Evolutionary conservation across 2,113 vertebrate genomes (phyloP).

Genomic region (Eurypyga helias): DNA sequence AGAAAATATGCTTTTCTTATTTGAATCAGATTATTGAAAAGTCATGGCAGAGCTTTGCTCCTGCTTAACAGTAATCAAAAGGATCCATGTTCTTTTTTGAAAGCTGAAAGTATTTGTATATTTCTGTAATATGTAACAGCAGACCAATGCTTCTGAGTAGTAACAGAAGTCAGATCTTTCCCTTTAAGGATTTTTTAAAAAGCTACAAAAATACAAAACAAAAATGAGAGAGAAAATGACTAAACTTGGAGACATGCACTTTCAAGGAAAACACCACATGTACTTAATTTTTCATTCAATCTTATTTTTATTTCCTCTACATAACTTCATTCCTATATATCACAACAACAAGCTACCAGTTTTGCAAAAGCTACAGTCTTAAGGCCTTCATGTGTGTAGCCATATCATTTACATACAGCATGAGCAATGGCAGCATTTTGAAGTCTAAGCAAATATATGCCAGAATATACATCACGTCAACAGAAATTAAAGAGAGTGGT

Average conservation of each 20-base stretch:
- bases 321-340: conserved; percentile 5
- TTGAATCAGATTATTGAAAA: neutral
- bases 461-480: neutral
- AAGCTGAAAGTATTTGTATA: neutral
- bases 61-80: neutral
- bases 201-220: neutral
- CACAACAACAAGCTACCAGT: neutral
- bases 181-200: neutral
- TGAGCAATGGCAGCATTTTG: conserved; percentile 77
- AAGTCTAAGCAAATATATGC: neutral
- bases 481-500: neutral
- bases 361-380: conserved; percentile 18
- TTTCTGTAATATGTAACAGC: neutral
- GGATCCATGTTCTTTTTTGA: neutral
- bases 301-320: conserved; percentile 20
- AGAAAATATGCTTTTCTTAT: neutral
- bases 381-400: conserved; percentile 39
- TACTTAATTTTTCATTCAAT: neutral
- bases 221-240: neutral
- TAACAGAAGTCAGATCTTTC: neutral
- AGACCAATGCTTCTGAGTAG: neutral
- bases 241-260: conserved; percentile 27
- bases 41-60: neutral
- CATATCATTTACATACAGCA: conserved; percentile 46
- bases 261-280: conserved; percentile 11